Evolutionary conservation across 2,888 invertebrate genomes (phyloP).

Genomic region (Torymus texanus): DNA sequence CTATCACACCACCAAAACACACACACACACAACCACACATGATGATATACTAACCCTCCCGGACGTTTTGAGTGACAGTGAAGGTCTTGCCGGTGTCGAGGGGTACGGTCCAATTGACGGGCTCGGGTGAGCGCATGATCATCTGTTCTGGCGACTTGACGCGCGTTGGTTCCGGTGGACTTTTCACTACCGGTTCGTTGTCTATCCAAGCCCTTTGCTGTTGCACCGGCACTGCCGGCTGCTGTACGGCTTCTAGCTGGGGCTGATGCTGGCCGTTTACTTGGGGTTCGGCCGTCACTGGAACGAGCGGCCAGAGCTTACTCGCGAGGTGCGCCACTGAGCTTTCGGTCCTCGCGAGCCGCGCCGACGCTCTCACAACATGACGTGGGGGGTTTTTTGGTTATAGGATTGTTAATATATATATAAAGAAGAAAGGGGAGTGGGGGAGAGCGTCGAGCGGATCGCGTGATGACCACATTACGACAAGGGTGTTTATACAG

Average conservation of each 20-base stretch:
- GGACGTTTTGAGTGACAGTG: constrained; percentile 94
- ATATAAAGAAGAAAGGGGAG: too few relatives aligned
- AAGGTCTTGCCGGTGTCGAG: constrained; percentile 95
- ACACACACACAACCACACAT: too few relatives aligned
- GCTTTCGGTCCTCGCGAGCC: constrained; percentile 52
- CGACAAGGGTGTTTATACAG: too few relatives aligned
- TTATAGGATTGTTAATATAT: too few relatives aligned
- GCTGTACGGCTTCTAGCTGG: constrained; percentile 72
- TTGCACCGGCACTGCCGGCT: constrained; percentile 77
- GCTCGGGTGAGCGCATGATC: constrained; percentile 94
- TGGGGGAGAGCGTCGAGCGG: too few relatives aligned
- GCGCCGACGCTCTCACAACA: constrained; percentile 4
- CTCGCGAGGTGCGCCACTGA: constrained; percentile 59
- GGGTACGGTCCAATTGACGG: constrained; percentile 96
- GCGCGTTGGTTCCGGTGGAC: constrained; percentile 93
- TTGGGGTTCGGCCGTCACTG: constrained; percentile 73
- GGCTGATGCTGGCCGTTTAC: constrained; percentile 69
- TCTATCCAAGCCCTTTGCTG: constrained; percentile 77
- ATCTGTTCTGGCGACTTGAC: constrained; percentile 95
- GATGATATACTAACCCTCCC: constrained; percentile 79
- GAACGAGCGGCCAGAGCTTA: constrained; percentile 67
- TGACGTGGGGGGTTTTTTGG: not conserved
- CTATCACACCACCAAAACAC: too few relatives aligned
- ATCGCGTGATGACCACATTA: too few relatives aligned
- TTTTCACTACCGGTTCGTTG: constrained; percentile 88